Evolutionary conservation across 2,888 invertebrate genomes (phyloP).

Genomic region (Apodemia zela): DNA sequence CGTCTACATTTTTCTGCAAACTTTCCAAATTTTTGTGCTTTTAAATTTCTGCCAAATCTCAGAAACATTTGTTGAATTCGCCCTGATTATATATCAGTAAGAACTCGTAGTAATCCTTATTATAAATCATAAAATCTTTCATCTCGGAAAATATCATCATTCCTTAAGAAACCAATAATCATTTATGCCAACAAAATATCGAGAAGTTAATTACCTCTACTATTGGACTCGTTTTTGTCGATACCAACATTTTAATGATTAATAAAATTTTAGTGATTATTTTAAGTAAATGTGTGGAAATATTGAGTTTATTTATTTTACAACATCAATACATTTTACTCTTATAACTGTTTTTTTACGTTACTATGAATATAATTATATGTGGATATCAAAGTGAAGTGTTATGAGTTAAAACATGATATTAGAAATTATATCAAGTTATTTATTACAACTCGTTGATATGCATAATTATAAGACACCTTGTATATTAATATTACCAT

Average conservation of each 20-base stretch:
- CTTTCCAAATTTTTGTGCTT: too few species aligned
- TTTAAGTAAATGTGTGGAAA: slow-evolving; percentile 1
- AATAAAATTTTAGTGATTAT: background rate
- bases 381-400: slow-evolving; percentile 21
- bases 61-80: background rate
- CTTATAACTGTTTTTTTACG: background rate
- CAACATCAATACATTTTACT: slow-evolving; percentile 13
- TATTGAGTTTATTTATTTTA: slow-evolving; percentile 1
- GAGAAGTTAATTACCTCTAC: slow-evolving; percentile 6
- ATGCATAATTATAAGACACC: slow-evolving; percentile 79
- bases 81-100: background rate
- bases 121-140: background rate
- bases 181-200: background rate
- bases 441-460: slow-evolving; percentile 73
- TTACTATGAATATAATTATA: slow-evolving; percentile 17
- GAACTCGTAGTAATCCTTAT: background rate
- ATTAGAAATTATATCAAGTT: slow-evolving; percentile 29
- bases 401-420: slow-evolving; percentile 15
- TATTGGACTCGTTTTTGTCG: background rate
- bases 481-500: slow-evolving; percentile 67
- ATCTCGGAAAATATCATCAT: background rate
- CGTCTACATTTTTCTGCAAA: too few species aligned
- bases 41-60: background rate
- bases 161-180: background rate
- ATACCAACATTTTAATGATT: background rate